Evolutionary conservation across 2,888 invertebrate species (phyloP).

Genomic region (Rhingia rostrata): DNA sequence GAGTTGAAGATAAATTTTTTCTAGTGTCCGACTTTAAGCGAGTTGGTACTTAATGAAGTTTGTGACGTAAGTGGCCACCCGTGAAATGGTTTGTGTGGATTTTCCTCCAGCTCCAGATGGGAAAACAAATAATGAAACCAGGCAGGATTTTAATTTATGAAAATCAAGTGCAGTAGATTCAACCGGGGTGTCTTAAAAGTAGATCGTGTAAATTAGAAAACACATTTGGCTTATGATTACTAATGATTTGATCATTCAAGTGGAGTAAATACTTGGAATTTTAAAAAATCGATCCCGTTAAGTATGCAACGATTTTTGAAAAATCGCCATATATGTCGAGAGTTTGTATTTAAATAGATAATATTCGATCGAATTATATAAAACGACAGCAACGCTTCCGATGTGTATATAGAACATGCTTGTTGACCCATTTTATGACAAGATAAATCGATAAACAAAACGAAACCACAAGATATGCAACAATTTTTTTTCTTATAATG

Average conservation of each 20-base stretch:
- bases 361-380: no score
- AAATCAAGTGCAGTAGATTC: no score
- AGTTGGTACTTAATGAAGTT: conserved; percentile 28
- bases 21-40: conserved; percentile 37
- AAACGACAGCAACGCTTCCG: no score
- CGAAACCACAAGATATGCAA: not conserved
- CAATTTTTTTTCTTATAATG: not conserved
- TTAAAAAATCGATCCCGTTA: not conserved
- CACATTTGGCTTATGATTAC: not conserved
- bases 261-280: not conserved
- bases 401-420: no score
- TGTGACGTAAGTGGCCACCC: conserved; percentile 60
- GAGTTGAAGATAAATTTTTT: conserved; percentile 15
- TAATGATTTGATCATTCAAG: not conserved
- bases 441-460: no score
- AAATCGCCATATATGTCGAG: not conserved
- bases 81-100: conserved; percentile 23
- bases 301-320: conserved; percentile 1
- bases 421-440: no score
- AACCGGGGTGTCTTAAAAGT: no score
- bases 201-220: no score
- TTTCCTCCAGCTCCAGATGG: no score
- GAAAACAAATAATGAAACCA: no score
- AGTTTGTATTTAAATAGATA: no score
- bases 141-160: no score